Conservation (phyloP, 2,113 vertebrate genomes). For the Tachysurus vachellii region DNA sequence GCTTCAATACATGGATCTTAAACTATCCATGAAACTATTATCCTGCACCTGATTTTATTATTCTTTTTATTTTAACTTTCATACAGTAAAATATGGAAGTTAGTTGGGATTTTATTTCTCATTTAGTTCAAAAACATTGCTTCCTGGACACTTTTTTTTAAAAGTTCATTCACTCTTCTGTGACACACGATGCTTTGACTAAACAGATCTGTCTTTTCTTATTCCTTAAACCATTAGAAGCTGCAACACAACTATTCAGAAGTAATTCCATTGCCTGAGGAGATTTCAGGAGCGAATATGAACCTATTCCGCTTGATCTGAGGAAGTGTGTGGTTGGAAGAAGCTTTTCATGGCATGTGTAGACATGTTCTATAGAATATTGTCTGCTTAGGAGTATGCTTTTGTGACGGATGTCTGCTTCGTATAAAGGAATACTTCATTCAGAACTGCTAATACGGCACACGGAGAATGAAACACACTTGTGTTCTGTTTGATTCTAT, state of each 20-base stretch:
- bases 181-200: background rate
- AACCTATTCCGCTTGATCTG: slow-evolving; percentile 29
- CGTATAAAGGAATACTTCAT: background rate
- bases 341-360: slow-evolving; percentile 40
- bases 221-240: slow-evolving; percentile 20
- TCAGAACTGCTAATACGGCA: background rate
- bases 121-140: background rate
- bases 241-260: background rate
- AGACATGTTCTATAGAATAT: slow-evolving; percentile 50
- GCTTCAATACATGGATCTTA: background rate
- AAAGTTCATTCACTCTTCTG: background rate
- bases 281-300: background rate
- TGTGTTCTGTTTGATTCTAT: background rate
- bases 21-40: background rate
- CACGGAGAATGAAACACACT: background rate
- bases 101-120: background rate
- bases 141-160: background rate
- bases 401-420: slow-evolving; percentile 2
- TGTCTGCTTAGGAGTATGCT: background rate
- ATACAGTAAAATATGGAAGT: background rate
- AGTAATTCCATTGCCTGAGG: slow-evolving; percentile 40
- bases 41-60: slow-evolving; percentile 4
- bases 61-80: background rate
- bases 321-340: slow-evolving; percentile 31
- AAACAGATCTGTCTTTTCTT: background rate